phyloP scores from a whole-genome alignment of 2,888 invertebrate species.

The Bedellia somnulentella region DNA sequence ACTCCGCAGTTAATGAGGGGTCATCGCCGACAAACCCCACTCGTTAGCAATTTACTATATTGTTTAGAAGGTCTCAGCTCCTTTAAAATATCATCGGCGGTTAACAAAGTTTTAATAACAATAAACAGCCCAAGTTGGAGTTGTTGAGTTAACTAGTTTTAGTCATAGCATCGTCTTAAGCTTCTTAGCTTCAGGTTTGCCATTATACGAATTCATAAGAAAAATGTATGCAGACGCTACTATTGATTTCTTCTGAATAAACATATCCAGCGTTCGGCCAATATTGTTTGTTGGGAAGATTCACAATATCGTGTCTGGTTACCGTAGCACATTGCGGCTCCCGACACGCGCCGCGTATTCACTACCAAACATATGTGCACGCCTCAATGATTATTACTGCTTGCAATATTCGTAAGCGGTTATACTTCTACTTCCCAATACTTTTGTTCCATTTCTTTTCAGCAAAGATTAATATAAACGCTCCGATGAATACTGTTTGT shows the following conservation, averaged over 20 bases:
- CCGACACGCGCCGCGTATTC: not conserved
- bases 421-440: no score
- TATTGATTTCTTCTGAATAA: constrained; percentile 30
- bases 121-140: no score
- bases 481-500: no score
- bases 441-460: no score
- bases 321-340: constrained; percentile 2
- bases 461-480: no score
- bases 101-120: no score
- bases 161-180: no score
- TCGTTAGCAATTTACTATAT: constrained; percentile 15
- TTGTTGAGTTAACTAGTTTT: no score
- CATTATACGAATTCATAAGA: no score
- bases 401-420: constrained; percentile 14
- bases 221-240: no score
- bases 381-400: constrained; percentile 46
- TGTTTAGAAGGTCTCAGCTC: constrained; percentile 15
- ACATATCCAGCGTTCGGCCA: constrained; percentile 32
- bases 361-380: constrained; percentile 41
- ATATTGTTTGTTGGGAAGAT: constrained; percentile 36
- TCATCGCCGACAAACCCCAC: constrained; percentile 20
- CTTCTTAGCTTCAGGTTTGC: no score
- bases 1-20: constrained; percentile 36
- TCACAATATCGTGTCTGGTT: constrained; percentile 5
- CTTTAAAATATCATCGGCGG: constrained; percentile 20